A percentile compares a stretch with the other conserved stretches of the same genome.
phyloP scores from a whole-genome alignment of 2,113 vertebrate species.

The Zosterops japonicus region DNA sequence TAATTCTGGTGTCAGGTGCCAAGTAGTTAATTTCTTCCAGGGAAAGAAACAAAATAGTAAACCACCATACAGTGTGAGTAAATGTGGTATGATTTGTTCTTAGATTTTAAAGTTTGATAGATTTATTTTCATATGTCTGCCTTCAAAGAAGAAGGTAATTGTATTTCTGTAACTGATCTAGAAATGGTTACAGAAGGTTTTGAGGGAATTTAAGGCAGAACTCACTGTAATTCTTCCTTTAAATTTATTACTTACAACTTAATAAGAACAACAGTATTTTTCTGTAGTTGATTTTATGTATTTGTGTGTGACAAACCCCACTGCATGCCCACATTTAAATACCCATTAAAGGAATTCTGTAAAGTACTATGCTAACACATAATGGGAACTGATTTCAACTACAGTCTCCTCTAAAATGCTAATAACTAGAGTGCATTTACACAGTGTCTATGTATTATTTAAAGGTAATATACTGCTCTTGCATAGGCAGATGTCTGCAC shows the following conservation, averaged over 20 bases:
- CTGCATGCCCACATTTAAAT: neutral
- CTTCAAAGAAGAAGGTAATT: neutral
- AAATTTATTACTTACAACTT: neutral
- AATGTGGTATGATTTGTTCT: neutral
- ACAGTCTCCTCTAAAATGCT: neutral
- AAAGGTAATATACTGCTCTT: neutral
- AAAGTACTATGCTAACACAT: neutral
- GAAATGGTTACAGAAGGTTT: neutral
- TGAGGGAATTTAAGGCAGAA: neutral
- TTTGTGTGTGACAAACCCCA: neutral
- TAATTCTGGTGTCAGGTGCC: neutral
- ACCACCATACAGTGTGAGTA: fast-evolving
- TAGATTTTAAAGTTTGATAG: neutral
- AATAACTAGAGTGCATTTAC: neutral
- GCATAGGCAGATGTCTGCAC: neutral
- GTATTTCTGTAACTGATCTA: neutral
- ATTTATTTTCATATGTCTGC: neutral
- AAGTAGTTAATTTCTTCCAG: neutral
- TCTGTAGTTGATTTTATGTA: neutral
- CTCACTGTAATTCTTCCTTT: neutral
- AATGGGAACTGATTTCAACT: neutral
- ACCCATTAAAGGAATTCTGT: neutral
- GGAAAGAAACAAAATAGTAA: neutral
- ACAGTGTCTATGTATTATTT: neutral
- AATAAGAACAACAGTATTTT: neutral